Percentiles rank a stretch among this genome's conserved stretches.
These are phyloP conservation scores for Acleris laterana DNA, from an alignment of 2,888 invertebrate genomes.

Conservation along the genomic window DNA sequence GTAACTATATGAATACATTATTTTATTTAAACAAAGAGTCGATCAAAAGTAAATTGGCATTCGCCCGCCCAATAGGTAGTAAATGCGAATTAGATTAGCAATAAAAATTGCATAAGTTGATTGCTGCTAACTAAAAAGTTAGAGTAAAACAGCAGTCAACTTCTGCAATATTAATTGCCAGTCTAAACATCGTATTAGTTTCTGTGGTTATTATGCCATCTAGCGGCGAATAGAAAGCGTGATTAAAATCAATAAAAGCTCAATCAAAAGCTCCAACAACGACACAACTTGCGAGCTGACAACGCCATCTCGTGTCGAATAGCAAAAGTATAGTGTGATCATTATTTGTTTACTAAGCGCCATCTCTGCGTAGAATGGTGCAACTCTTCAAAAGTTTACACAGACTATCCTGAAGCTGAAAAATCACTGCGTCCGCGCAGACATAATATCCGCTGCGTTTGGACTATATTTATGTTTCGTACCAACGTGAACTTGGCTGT, in stretches of 20 bases:
- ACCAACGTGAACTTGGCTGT: constrained; percentile 78
- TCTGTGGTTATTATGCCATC: constrained; percentile 8
- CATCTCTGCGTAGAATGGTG: constrained; percentile 49
- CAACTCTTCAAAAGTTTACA: constrained; percentile 20
- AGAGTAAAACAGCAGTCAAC: too few species aligned
- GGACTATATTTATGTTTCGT: constrained; percentile 64
- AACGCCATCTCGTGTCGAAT: constrained; percentile 50
- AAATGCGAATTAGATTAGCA: too few species aligned
- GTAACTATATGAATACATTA: too few species aligned
- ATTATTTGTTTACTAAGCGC: constrained; percentile 43
- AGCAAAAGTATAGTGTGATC: constrained; percentile 36
- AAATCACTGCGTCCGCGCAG: constrained; percentile 39
- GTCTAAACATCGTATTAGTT: too few species aligned
- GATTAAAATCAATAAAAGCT: constrained; percentile 10
- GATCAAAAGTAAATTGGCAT: too few species aligned
- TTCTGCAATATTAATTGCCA: too few species aligned
- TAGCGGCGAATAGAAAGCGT: constrained; percentile 22
- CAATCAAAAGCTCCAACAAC: constrained; percentile 7
- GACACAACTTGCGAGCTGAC: neutral
- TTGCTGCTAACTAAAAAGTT: too few species aligned
- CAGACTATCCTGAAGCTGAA: constrained; percentile 46
- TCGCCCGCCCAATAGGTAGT: neutral
- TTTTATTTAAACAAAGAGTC: too few species aligned
- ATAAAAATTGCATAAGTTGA: too few species aligned
- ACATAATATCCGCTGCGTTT: constrained; percentile 39